These are phyloP conservation scores for Glareola pratincola DNA, from an alignment of 2,113 vertebrate species.

Conservation along the genomic window DNA sequence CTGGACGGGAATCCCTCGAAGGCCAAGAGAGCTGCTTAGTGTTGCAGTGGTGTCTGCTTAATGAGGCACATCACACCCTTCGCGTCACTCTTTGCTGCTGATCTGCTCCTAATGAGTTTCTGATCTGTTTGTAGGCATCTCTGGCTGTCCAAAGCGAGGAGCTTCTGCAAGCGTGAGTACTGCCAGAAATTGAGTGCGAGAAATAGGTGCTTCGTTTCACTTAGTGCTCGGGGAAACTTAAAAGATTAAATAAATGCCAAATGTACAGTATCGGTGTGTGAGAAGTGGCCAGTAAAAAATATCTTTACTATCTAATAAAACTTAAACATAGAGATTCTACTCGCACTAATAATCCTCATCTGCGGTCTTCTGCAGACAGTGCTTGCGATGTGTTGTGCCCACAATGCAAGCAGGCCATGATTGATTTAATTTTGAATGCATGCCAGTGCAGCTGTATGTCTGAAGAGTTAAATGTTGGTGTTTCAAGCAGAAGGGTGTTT, in stretches of 20 bases:
- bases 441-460: background rate
- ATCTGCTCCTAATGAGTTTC: background rate
- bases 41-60: background rate
- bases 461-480: background rate
- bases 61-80: background rate
- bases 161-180: slow-evolving; percentile 79
- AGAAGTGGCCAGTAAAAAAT: background rate
- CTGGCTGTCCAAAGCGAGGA: slow-evolving; percentile 70
- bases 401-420: background rate
- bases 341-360: background rate
- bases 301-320: background rate
- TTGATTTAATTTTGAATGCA: background rate
- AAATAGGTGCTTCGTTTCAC: background rate
- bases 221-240: background rate
- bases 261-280: background rate
- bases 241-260: background rate
- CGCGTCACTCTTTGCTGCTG: background rate
- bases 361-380: background rate
- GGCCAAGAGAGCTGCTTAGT: background rate
- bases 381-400: background rate
- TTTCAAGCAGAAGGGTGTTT: background rate
- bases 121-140: slow-evolving; percentile 69
- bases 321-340: background rate
- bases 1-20: background rate
- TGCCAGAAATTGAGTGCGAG: background rate